Percentiles rank a stretch among this genome's conserved stretches.
Conservation (phyloP, 2,113 vertebrate genomes). For the Setophaga coronata region DNA sequence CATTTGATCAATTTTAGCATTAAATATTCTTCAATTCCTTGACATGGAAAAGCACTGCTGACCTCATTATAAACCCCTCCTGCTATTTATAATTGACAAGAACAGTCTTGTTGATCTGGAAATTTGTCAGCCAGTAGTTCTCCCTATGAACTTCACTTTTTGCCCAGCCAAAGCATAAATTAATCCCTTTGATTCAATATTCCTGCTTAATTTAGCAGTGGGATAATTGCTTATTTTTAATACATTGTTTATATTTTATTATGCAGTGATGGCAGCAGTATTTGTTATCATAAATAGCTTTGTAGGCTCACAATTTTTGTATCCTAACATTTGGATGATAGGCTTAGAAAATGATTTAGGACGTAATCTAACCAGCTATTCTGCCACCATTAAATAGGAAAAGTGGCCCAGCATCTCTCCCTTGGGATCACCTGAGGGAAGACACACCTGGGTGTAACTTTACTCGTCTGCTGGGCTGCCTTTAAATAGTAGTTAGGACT, state of each 20-base stretch:
- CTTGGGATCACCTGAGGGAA: constrained; percentile 67
- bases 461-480: constrained; percentile 68
- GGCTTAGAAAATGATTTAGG: constrained; percentile 17
- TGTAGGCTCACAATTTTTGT: constrained; percentile 47
- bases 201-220: not conserved
- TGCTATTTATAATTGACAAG: not conserved
- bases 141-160: not conserved
- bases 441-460: constrained; percentile 73
- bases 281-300: constrained; percentile 52
- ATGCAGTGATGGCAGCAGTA: constrained; percentile 54
- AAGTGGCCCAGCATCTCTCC: constrained; percentile 65
- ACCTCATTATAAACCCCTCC: not conserved
- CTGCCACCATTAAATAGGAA: constrained; percentile 66
- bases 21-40: not conserved
- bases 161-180: not conserved
- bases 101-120: not conserved
- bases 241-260: constrained; percentile 57
- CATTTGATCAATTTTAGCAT: not conserved
- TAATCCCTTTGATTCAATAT: constrained; percentile 32
- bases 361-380: constrained; percentile 60
- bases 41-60: not conserved
- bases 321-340: constrained; percentile 42
- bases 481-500: constrained; percentile 70
- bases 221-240: constrained; percentile 42
- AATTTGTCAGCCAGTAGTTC: not conserved